phyloP scores from a whole-genome alignment of 2,888 invertebrate species.

The Agonopterix heracliana region DNA sequence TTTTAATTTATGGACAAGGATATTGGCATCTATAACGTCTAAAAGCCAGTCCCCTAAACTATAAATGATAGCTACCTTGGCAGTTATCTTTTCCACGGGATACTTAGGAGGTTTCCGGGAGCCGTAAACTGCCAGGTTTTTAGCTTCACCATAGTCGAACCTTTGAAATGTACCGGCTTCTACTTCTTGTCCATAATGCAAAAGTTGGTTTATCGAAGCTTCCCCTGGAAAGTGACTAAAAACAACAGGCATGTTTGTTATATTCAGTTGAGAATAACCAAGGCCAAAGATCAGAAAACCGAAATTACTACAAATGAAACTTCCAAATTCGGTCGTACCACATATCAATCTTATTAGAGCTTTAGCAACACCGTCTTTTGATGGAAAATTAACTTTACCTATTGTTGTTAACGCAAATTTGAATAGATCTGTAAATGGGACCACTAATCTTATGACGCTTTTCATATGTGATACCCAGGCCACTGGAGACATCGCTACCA shows the following conservation, averaged over 20 bases:
- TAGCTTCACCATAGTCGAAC: conserved; percentile 42
- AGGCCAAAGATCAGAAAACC: neutral
- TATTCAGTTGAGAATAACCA: neutral
- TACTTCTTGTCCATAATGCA: conserved; percentile 53
- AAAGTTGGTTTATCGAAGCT: conserved; percentile 44
- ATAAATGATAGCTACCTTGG: conserved; percentile 42
- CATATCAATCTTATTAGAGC: neutral
- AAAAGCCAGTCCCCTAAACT: conserved; percentile 59
- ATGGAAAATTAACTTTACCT: conserved; percentile 38
- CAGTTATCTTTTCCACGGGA: conserved; percentile 38
- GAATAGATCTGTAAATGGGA: conserved; percentile 27
- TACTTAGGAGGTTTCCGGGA: conserved; percentile 39
- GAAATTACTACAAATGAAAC: neutral
- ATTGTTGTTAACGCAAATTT: conserved; percentile 29
- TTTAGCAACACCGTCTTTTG: neutral
- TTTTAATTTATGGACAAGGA: conserved; percentile 31
- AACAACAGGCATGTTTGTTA: conserved; percentile 14
- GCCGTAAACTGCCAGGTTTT: conserved; percentile 36
- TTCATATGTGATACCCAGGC: conserved; percentile 41
- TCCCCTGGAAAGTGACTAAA: conserved; percentile 55
- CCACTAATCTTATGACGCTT: conserved; percentile 36
- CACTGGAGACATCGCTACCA: conserved; percentile 52
- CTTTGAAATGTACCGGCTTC: conserved; percentile 43
- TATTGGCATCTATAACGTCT: conserved; percentile 35
- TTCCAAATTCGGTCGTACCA: neutral